phyloP scores from a whole-genome alignment of 2,888 invertebrate species.

The Drosophila birchii region DNA sequence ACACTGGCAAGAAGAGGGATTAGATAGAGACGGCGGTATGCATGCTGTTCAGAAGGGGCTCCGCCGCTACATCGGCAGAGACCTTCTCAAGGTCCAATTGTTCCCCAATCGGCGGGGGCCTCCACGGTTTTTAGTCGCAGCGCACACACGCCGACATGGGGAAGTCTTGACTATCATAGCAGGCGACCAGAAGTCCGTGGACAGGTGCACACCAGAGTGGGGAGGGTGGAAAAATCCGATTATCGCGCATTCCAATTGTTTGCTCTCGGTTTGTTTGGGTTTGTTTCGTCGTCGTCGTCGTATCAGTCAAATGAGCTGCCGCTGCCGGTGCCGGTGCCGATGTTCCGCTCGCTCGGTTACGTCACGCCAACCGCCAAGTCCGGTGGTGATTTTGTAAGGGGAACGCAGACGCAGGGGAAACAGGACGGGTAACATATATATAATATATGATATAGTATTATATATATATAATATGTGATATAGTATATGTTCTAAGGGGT shows the following conservation, averaged over 20 bases:
- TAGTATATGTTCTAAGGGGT: constrained; percentile 3
- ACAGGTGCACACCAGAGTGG: constrained; percentile 23
- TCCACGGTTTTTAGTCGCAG: constrained; percentile 57
- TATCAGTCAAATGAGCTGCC: constrained; percentile 43
- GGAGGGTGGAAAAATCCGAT: constrained; percentile 39
- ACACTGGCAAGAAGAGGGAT: not conserved
- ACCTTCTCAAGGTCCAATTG: constrained; percentile 66
- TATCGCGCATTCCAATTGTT: constrained; percentile 33
- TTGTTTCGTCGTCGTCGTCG: constrained; percentile 18
- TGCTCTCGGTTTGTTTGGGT: constrained; percentile 20
- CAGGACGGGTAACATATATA: not conserved
- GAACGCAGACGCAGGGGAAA: constrained; percentile 1
- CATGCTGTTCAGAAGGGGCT: constrained; percentile 51
- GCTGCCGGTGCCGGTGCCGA: constrained; percentile 11
- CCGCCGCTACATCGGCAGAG: constrained; percentile 22
- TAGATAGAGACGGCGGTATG: constrained; percentile 35
- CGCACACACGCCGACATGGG: constrained; percentile 84
- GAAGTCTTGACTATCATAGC: constrained; percentile 83
- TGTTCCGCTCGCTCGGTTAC: constrained; percentile 30
- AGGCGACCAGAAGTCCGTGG: constrained; percentile 73
- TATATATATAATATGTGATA: not conserved
- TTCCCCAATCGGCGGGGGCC: constrained; percentile 44
- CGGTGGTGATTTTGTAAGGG: constrained; percentile 10
- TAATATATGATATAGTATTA: not conserved
- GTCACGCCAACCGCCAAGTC: constrained; percentile 22